Conservation (phyloP, 2,113 vertebrate species). For the Pseudorhombus dupliciocellatus region DNA sequence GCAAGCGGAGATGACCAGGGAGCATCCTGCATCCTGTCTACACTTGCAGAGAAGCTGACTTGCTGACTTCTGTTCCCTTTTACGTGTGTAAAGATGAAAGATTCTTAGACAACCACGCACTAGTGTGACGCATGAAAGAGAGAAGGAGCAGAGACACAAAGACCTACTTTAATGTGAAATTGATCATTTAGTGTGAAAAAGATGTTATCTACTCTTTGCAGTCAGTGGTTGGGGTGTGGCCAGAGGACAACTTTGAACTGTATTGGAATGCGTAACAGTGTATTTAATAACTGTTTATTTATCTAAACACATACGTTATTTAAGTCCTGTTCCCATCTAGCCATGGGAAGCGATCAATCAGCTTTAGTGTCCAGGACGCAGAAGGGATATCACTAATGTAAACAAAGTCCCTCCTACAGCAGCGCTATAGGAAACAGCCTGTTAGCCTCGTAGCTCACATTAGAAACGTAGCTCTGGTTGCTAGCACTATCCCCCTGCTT, state of each 20-base stretch:
- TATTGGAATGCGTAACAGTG: background rate
- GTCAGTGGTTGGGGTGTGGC: constrained; percentile 60
- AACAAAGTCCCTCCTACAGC: constrained; percentile 30
- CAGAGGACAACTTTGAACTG: constrained; percentile 15
- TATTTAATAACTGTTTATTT: background rate
- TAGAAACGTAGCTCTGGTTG: background rate
- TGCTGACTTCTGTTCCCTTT: constrained; percentile 18
- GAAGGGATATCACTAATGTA: constrained; percentile 38
- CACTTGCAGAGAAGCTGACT: constrained; percentile 49
- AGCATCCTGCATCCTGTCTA: constrained; percentile 60
- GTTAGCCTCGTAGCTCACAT: background rate
- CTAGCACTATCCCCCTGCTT: background rate
- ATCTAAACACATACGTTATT: background rate
- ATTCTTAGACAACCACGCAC: background rate
- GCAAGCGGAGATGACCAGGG: constrained; percentile 24
- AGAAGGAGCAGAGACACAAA: background rate
- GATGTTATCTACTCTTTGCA: constrained; percentile 60
- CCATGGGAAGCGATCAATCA: background rate
- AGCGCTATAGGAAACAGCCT: background rate
- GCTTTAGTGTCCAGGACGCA: background rate
- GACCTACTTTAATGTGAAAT: background rate
- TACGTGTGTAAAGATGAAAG: background rate
- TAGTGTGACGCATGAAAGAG: background rate
- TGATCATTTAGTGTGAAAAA: constrained; percentile 28
- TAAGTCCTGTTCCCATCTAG: background rate